Percentiles rank a stretch among this genome's conserved stretches.
phyloP scores from a whole-genome alignment of 2,797 vertebrate species.

The Caiman crocodilus region DNA sequence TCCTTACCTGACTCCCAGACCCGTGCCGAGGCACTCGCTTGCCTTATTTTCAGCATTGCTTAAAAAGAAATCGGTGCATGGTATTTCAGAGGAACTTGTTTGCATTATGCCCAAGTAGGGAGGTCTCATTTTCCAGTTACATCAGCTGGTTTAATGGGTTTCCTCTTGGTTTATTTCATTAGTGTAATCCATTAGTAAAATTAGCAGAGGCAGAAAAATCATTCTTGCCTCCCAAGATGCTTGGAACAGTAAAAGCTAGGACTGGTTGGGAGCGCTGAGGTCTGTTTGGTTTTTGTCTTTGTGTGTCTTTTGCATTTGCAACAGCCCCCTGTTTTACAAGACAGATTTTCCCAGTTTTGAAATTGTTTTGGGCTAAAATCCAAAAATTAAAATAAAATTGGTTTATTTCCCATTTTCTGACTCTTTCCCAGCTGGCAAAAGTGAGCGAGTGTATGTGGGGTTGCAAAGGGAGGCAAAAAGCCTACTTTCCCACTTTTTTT shows the following conservation, averaged over 20 bases:
- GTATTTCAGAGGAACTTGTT: neutral
- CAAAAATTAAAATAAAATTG: neutral
- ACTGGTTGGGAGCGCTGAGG: neutral
- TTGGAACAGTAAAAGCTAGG: neutral
- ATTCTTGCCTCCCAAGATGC: neutral
- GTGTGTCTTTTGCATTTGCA: no score
- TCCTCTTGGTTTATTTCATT: constrained; percentile 22
- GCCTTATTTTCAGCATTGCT: constrained; percentile 27
- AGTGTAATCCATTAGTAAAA: constrained; percentile 50
- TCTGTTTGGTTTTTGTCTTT: no score
- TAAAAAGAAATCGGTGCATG: constrained; percentile 68
- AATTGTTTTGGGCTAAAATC: constrained; percentile 11
- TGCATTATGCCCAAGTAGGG: constrained; percentile 16
- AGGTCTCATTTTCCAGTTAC: constrained; percentile 62
- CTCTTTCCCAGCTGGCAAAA: neutral
- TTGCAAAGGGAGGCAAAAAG: neutral
- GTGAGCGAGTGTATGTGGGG: neutral
- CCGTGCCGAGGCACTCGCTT: constrained; percentile 51
- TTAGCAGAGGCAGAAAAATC: constrained; percentile 48
- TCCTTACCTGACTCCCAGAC: constrained; percentile 68
- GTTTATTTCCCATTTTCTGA: neutral
- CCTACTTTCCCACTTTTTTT: neutral
- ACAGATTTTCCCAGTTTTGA: no score
- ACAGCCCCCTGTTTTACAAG: no score
- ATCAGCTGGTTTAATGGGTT: constrained; percentile 51